Percentiles rank a stretch among this genome's conserved stretches.
These are phyloP conservation scores for Eleginops maclovinus DNA, from an alignment of 2,113 vertebrate genomes.

Conservation along the genomic window DNA sequence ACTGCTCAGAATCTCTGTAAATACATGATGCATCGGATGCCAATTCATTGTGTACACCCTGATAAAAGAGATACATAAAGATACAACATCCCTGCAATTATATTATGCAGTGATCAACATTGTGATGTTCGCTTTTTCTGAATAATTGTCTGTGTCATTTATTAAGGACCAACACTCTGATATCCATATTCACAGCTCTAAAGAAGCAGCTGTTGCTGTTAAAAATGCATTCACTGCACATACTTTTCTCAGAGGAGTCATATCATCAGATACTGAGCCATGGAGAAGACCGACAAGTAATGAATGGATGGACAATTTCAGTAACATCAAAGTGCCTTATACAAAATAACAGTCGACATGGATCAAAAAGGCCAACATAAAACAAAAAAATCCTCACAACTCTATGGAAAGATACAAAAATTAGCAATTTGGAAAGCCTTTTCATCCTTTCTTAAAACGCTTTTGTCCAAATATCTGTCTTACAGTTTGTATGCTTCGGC, in stretches of 20 bases:
- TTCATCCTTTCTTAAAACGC: not conserved
- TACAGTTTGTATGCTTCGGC: not conserved
- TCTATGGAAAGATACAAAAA: not conserved
- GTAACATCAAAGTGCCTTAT: not conserved
- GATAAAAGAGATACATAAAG: too few relatives aligned
- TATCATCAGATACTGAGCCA: not conserved
- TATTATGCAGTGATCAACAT: too few relatives aligned
- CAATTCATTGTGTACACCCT: too few relatives aligned
- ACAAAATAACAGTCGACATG: not conserved
- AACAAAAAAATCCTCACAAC: not conserved
- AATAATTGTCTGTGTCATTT: not conserved
- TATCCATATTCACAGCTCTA: not conserved
- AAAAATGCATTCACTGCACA: not conserved
- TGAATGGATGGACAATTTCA: not conserved
- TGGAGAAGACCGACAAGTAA: not conserved
- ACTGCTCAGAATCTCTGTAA: too few relatives aligned
- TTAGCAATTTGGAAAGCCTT: not conserved
- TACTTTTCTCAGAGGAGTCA: not conserved
- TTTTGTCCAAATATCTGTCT: not conserved
- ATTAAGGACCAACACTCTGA: not conserved
- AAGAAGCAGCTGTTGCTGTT: not conserved
- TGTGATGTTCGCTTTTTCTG: too few relatives aligned
- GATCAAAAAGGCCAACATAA: not conserved
- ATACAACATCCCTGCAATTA: too few relatives aligned
- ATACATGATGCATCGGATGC: too few relatives aligned